Evolutionary conservation across 2,797 vertebrate species (phyloP).

Genomic region (Austrolebias charrua): DNA sequence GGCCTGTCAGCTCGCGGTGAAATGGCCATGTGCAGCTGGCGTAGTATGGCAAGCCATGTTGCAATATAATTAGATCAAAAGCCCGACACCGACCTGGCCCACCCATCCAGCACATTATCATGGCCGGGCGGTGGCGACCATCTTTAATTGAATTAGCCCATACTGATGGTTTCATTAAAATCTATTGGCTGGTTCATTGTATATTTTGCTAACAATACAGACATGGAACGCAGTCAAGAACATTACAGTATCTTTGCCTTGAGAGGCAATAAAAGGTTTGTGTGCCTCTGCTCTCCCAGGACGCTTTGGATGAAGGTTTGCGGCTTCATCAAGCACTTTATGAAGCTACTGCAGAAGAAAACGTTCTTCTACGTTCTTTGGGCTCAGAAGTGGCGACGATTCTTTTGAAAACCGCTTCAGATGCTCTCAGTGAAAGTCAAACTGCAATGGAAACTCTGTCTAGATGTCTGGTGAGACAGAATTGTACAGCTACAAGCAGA

Average conservation of each 20-base stretch:
- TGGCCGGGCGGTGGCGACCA: too few species aligned
- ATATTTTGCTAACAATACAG: too few species aligned
- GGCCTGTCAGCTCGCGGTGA: too few species aligned
- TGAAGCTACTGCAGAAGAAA: constrained; percentile 26
- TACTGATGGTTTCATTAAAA: too few species aligned
- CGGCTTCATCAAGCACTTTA: constrained; percentile 27
- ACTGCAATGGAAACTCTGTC: constrained; percentile 7
- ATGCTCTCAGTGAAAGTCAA: constrained; percentile 25
- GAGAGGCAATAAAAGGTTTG: background rate
- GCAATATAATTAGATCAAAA: too few species aligned
- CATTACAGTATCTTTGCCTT: too few species aligned
- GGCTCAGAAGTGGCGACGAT: constrained; percentile 21
- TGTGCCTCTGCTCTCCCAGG: constrained; percentile 15
- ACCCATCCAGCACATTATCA: too few species aligned
- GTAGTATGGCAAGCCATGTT: too few species aligned
- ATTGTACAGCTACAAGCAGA: background rate
- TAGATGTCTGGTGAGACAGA: constrained; percentile 29
- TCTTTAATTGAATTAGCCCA: too few species aligned
- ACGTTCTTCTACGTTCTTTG: constrained; percentile 42
- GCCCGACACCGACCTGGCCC: too few species aligned
- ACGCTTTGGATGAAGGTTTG: constrained; percentile 40
- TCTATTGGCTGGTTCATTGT: too few species aligned
- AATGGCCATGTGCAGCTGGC: too few species aligned
- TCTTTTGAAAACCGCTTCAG: constrained; percentile 28
- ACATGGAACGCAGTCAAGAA: background rate